phyloP scores from a whole-genome alignment of 2,888 invertebrate species.

The Mycalesis mineus region DNA sequence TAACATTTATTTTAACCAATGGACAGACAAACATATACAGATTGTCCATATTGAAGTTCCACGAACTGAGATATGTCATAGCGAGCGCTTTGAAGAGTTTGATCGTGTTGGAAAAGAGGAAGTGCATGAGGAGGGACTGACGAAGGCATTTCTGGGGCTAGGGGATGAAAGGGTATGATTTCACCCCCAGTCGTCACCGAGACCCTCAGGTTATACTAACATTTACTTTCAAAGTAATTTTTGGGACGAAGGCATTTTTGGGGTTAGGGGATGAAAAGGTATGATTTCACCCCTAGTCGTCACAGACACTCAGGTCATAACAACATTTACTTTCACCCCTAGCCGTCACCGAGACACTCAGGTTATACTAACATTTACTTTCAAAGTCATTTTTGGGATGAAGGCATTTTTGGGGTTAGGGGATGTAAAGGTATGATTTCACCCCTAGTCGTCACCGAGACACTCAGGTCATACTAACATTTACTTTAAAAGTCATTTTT shows the following conservation, averaged over 20 bases:
- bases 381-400: too few species aligned
- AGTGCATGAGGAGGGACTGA: conserved; percentile 52
- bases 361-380: too few species aligned
- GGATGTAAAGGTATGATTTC: not conserved
- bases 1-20: conserved; percentile 48
- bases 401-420: not conserved
- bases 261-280: too few species aligned
- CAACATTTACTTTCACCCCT: too few species aligned
- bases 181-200: too few species aligned
- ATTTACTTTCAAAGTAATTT: too few species aligned
- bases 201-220: too few species aligned
- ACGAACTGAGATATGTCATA: conserved; percentile 54
- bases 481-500: conserved; percentile 39
- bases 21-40: conserved; percentile 45
- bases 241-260: too few species aligned
- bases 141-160: conserved; percentile 11
- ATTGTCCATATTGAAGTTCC: conserved; percentile 54
- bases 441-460: too few species aligned
- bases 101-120: conserved; percentile 60
- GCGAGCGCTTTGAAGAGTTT: conserved; percentile 60
- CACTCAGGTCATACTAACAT: conserved; percentile 47
- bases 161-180: not conserved
- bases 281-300: too few species aligned
- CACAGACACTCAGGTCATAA: too few species aligned
- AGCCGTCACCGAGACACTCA: too few species aligned